Evolutionary conservation across 2,113 vertebrate genomes (phyloP).

Genomic region (Proteles cristata): DNA sequence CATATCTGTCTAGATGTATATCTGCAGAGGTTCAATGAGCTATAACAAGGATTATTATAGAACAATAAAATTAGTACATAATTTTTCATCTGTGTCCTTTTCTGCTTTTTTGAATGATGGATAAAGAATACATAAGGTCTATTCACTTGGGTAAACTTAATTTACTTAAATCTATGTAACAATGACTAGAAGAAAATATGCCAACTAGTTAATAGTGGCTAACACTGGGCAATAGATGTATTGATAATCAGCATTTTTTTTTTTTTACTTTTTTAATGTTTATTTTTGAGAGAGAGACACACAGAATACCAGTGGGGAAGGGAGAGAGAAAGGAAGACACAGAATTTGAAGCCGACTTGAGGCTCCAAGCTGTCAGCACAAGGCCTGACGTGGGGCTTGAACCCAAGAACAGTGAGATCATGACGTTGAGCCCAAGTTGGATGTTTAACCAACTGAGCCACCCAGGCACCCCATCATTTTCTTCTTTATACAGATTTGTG

Average conservation of each 20-base stretch:
- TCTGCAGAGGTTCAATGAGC: neutral
- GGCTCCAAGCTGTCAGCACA: too few relatives aligned
- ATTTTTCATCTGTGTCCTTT: neutral
- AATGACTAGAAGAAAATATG: neutral
- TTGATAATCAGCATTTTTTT: neutral
- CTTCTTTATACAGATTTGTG: neutral
- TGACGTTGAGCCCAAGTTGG: too few relatives aligned
- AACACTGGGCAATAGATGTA: neutral
- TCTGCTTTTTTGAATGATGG: neutral
- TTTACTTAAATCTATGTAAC: neutral
- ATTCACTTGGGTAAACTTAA: neutral
- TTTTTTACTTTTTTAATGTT: too few relatives aligned
- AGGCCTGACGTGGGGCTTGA: too few relatives aligned
- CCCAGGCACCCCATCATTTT: too few relatives aligned
- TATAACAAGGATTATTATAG: neutral
- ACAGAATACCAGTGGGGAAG: too few relatives aligned
- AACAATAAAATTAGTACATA: neutral
- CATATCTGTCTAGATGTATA: neutral
- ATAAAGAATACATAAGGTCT: neutral
- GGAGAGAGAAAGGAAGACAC: too few relatives aligned
- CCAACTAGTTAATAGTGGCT: neutral
- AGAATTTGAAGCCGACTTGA: too few relatives aligned
- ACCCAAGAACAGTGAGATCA: too few relatives aligned
- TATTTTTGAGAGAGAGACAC: too few relatives aligned
- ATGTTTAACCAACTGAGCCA: too few relatives aligned